Base-by-base conservation (phyloP, 2,113 vertebrate genomes). In the Ochotona curzoniae region DNA sequence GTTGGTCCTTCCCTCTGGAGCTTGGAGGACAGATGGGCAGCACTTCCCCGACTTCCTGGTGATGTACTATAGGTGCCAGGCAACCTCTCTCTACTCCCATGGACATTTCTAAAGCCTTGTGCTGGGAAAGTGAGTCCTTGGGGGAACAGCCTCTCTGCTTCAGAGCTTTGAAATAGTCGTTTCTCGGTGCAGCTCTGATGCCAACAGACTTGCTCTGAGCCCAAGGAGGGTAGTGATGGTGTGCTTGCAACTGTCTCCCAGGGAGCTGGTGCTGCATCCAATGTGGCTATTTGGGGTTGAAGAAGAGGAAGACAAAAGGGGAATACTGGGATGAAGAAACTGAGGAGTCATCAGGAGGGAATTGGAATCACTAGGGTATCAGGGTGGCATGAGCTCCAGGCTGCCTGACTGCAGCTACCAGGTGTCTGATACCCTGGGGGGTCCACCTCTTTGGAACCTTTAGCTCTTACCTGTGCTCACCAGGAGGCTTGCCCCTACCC, bases 401-500 rank as follows among this genome's bases (percentile, higher is more conserved):
- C 13, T 80, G 67, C 60, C 14, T 28, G 57, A 78, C 26, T 1
- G 54, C 35, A 73, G 32, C 44, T 30, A 38, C 7, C 7, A 11
- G 0, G n/a, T 57, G 13, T 32, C 54, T 2, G 8, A 26, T 15
- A 25, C 73, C 30, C 49, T 2, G 26, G 18, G n/a, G 18, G 60
- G 32, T 8, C 32, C 21, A 90, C 54, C 15, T 69, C 66, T 81
- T 3, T 38, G 23, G 73, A 92, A 60, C 15, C 51, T 71, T 87
- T 71, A 38, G 26, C 21, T 9, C 30, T 47, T 78, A 47, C 67
- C 60, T 38, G 14, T 14, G 73, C 67, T 90, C 44, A 54, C 63
- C 4, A 49, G 84, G 67, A 90, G 84, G 44, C 84, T 83, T 32
- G 67, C 74, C 92, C 83, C 76, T 95, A 95, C 95, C 61, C 94